phyloP scores from a whole-genome alignment of 1,140 invertebrate genomes.

The Aradophagus sp. region DNA sequence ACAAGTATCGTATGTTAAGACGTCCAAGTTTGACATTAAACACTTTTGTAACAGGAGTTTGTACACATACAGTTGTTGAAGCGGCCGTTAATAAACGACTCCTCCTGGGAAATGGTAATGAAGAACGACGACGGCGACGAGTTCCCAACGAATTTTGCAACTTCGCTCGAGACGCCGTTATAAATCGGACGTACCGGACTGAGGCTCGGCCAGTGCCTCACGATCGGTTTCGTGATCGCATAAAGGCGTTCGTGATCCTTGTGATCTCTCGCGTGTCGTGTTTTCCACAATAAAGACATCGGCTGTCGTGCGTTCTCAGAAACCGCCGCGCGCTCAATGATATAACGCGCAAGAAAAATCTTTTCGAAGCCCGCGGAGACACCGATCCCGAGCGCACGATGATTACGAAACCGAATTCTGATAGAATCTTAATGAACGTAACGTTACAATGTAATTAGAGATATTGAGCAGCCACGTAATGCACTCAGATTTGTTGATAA shows the following conservation, averaged over 20 bases:
- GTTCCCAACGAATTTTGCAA: conserved; percentile 38
- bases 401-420: conserved; percentile 29
- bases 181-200: conserved; percentile 13
- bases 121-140: neutral
- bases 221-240: conserved; percentile 52
- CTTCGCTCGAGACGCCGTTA: conserved; percentile 24
- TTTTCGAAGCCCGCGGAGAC: conserved; percentile 34
- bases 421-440: conserved; percentile 36
- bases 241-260: conserved; percentile 54
- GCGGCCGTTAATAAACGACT: conserved; percentile 24
- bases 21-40: too few species aligned
- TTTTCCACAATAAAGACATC: conserved; percentile 57
- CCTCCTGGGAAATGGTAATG: conserved; percentile 1
- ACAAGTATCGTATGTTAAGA: too few species aligned
- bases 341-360: conserved; percentile 29
- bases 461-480: conserved; percentile 3
- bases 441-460: conserved; percentile 26
- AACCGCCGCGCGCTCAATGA: conserved; percentile 30
- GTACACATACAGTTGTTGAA: too few species aligned
- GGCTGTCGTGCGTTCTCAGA: conserved; percentile 49
- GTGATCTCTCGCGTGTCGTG: conserved; percentile 55
- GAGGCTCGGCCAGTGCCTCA: conserved; percentile 17
- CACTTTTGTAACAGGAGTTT: too few species aligned
- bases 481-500: too few species aligned
- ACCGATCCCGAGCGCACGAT: conserved; percentile 5